Percentiles rank a stretch among this genome's conserved stretches.
phyloP scores from a whole-genome alignment of 2,888 invertebrate species.

The Rhaphigaster nebulosa region DNA sequence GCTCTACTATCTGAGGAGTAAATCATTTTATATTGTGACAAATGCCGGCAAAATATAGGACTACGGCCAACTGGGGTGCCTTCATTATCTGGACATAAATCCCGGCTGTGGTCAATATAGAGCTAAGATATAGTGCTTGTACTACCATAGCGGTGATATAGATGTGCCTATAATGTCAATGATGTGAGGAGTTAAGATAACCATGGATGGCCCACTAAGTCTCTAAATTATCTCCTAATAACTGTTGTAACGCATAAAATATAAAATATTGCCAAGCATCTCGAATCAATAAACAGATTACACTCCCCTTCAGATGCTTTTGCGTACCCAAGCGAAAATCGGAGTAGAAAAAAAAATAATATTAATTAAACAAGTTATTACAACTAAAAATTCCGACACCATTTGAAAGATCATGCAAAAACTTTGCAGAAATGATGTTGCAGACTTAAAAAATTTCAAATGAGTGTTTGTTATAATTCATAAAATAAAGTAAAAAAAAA shows the following conservation, averaged over 20 bases:
- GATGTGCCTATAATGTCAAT: background rate
- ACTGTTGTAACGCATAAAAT: background rate
- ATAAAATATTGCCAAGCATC: background rate
- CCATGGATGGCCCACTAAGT: background rate
- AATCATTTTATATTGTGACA: slow-evolving; percentile 17
- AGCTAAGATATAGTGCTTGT: background rate
- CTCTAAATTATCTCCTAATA: background rate
- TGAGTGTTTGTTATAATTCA: too few relatives aligned
- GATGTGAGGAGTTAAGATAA: background rate
- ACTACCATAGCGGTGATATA: background rate
- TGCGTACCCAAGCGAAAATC: too few relatives aligned
- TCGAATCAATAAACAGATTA: too few relatives aligned
- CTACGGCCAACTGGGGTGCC: background rate
- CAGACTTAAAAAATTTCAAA: too few relatives aligned
- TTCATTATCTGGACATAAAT: slow-evolving; percentile 11
- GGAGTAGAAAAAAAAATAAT: too few relatives aligned
- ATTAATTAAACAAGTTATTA: too few relatives aligned
- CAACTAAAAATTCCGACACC: too few relatives aligned
- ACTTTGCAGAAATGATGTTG: too few relatives aligned
- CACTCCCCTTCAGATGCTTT: too few relatives aligned
- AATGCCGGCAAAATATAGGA: slow-evolving; percentile 22
- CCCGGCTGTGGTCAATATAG: background rate
- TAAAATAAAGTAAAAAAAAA: too few relatives aligned
- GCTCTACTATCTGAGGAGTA: background rate
- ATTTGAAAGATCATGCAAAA: too few relatives aligned